These are phyloP conservation scores for Lepidostoma basale DNA, from an alignment of 1,140 invertebrate species.

Conservation along the genomic window DNA sequence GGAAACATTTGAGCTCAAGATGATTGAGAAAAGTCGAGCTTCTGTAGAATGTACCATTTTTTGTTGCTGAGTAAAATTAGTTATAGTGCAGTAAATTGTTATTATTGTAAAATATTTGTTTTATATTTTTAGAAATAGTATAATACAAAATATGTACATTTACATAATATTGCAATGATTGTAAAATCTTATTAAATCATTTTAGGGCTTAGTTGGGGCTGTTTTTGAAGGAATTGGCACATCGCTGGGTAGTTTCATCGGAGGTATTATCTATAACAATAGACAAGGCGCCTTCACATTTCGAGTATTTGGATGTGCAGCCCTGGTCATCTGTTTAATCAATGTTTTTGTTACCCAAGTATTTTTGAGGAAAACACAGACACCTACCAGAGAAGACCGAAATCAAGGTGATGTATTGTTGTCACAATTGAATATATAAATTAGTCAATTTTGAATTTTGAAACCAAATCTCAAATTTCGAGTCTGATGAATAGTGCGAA, in stretches of 20 bases:
- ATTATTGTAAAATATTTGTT: no score
- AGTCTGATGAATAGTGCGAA: no score
- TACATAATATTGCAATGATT: background rate
- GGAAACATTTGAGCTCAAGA: no score
- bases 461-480: no score
- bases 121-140: no score
- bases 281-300: slow-evolving; percentile 72
- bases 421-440: no score
- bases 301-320: slow-evolving; percentile 71
- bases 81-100: no score
- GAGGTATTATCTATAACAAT: slow-evolving; percentile 67
- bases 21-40: no score
- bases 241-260: slow-evolving; percentile 76
- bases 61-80: no score
- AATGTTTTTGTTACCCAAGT: slow-evolving; percentile 59
- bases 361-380: slow-evolving; percentile 10
- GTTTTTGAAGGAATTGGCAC: slow-evolving; percentile 86
- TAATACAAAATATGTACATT: background rate
- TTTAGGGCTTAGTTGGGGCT: slow-evolving; percentile 80
- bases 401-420: slow-evolving; percentile 34
- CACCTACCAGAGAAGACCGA: background rate
- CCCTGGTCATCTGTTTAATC: slow-evolving; percentile 66
- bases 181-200: slow-evolving; percentile 36
- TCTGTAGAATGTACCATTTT: no score
- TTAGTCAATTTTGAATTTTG: no score